Evolutionary conservation across 2,797 vertebrate species (phyloP), one percentile per base, ranked within the genome.

Genomic region (Notoglanidium macrostoma): DNA sequence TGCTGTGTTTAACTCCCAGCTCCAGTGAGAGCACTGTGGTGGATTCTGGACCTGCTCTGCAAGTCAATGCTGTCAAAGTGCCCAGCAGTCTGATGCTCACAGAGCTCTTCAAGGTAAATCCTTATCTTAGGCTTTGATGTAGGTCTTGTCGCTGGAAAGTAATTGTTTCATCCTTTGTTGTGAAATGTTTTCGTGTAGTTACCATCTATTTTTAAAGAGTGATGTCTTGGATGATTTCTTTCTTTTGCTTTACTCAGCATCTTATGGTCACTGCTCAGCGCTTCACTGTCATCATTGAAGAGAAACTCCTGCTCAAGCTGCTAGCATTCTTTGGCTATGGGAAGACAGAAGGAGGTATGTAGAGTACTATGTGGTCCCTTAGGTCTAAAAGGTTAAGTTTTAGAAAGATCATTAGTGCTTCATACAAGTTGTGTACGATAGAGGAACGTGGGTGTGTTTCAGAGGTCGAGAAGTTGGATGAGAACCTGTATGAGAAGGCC

Each of bases 251-350:
- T 93, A 86, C 55, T 4, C 91, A 99, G 98, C 98, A 99, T 92
- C 95, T 99, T 65, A 97, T 99, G 97, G 95, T 99, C 91, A 99
- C 97, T 0, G 97, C 98, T 23, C 95, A 94, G 0, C 97, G 94
- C 86, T 98, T 98, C 92, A 99, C 98, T 0, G 95, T 99, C 87
- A 97, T 99, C 91, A 98, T 99, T 0, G 98, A 99, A 91, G 98
- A 99, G 93, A 99, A 98, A 1, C 95, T 99, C 0, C 95, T 99
- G 81, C 96, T 99, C 46, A 99, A 99, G 90, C 95, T 99, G 0
- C 93, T 99, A 67, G 97, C 96, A 89, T 99, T 99, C 95, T 98
- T 99, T 87, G 97, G 97, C 92, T 98, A 97, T 0, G 96, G 97
- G 85, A 96, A 97, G 65, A 95, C 95, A 0, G 98, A 97, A 86